Conservation (phyloP, 2,113 vertebrate genomes). For the Amblyornis subalaris region DNA sequence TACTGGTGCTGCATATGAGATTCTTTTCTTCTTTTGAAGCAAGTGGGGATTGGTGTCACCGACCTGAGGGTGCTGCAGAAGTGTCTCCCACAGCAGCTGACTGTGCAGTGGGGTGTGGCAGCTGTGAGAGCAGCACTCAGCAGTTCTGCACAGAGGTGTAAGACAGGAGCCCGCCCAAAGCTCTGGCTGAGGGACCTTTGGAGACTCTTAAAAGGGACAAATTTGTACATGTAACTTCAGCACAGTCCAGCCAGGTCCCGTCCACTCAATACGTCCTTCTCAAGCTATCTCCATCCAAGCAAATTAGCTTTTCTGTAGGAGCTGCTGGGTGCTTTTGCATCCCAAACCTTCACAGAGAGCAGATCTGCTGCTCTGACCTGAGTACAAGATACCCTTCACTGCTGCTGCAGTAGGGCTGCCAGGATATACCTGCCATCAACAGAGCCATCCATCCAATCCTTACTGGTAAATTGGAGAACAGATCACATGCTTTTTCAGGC, state of each 20-base stretch:
- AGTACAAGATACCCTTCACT: not conserved
- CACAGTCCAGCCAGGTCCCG: not conserved
- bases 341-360: not conserved
- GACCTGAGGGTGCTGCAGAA: not conserved
- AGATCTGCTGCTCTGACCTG: not conserved
- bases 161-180: not conserved
- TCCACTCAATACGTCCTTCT: not conserved
- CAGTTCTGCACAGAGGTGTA: not conserved
- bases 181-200: not conserved
- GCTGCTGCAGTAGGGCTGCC: not conserved
- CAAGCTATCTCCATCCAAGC: not conserved
- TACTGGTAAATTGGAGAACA: conserved; percentile 22
- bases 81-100: not conserved
- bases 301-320: not conserved
- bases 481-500: not conserved
- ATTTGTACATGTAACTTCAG: not conserved
- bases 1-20: not conserved
- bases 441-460: not conserved
- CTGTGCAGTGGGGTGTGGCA: not conserved
- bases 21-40: not conserved
- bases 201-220: not conserved
- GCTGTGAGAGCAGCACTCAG: not conserved
- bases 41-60: rapidly evolving
- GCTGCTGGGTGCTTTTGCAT: not conserved
- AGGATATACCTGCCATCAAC: conserved; percentile 3